A percentile compares a stretch with the other conserved stretches of the same genome.
phyloP scores from a whole-genome alignment of 2,888 invertebrate genomes.

The Chrysolina haemoptera region DNA sequence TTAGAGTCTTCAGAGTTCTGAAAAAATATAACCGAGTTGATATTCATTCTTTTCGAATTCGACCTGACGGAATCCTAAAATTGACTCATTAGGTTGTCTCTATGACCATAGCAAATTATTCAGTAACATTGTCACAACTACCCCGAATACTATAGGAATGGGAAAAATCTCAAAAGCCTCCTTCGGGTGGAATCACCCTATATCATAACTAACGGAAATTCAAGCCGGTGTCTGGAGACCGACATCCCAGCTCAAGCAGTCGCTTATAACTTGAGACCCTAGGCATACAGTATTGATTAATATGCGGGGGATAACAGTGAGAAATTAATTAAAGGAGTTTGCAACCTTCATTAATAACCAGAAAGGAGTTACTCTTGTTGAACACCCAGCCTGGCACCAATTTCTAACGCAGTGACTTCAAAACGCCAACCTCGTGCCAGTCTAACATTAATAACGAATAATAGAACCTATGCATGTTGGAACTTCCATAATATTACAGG shows the following conservation, averaged over 20 bases:
- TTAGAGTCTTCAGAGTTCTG: too few species aligned
- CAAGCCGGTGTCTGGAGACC: conserved; percentile 34
- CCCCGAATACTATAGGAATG: too few species aligned
- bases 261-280: conserved; percentile 53
- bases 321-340: conserved; percentile 71
- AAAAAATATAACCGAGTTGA: too few species aligned
- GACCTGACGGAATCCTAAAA: too few species aligned
- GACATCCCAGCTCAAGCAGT: conserved; percentile 43
- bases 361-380: conserved; percentile 65
- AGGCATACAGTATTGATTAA: conserved; percentile 67
- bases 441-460: conserved; percentile 51
- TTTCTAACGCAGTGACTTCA: conserved; percentile 46
- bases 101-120: too few species aligned
- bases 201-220: conserved; percentile 22
- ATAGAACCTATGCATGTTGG: conserved; percentile 41
- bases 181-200: conserved; percentile 17
- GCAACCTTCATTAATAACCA: conserved; percentile 70
- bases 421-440: conserved; percentile 49
- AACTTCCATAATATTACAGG: conserved; percentile 43
- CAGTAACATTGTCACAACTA: too few species aligned
- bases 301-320: conserved; percentile 69
- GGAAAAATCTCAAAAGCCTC: not conserved
- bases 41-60: too few species aligned
- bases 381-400: conserved; percentile 55
- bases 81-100: too few species aligned